These are phyloP conservation scores for Papio anubis DNA, from an alignment of 2,113 vertebrate species.

Conservation along the genomic window DNA sequence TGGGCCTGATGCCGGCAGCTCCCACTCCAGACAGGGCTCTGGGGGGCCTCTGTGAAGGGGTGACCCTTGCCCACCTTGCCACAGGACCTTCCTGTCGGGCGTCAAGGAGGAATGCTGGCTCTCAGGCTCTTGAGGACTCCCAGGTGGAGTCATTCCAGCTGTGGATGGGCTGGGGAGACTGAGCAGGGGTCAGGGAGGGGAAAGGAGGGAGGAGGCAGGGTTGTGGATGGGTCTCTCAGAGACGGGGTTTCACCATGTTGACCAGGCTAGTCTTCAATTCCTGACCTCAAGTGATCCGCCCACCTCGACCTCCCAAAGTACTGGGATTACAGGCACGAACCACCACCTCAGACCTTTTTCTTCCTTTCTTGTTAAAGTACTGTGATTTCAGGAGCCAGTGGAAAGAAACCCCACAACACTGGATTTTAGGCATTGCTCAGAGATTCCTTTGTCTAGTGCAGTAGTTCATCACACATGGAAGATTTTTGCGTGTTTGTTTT, in stretches of 20 bases:
- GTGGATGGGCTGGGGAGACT: neutral
- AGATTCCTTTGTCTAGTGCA: neutral
- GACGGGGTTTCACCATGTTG: too few species aligned
- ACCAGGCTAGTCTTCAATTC: too few species aligned
- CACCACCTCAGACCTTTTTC: too few species aligned
- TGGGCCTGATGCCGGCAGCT: too few species aligned
- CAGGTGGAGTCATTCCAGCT: neutral
- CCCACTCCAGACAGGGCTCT: too few species aligned
- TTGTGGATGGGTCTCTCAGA: too few species aligned
- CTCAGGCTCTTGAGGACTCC: neutral
- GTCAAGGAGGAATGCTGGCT: neutral
- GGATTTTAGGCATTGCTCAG: neutral
- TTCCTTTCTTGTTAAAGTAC: neutral
- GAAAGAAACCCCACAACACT: neutral
- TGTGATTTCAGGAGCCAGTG: neutral
- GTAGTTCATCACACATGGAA: too few species aligned
- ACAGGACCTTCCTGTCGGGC: neutral
- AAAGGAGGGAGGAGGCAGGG: rapidly evolving
- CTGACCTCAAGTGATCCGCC: too few species aligned
- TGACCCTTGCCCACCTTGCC: neutral
- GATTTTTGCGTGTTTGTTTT: neutral
- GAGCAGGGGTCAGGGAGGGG: neutral
- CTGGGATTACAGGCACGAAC: too few species aligned
- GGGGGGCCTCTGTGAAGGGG: neutral
- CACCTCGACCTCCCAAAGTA: too few species aligned